Base-by-base conservation (phyloP, 92 coral and sea anemone species). In the Heteractis magnifica region DNA sequence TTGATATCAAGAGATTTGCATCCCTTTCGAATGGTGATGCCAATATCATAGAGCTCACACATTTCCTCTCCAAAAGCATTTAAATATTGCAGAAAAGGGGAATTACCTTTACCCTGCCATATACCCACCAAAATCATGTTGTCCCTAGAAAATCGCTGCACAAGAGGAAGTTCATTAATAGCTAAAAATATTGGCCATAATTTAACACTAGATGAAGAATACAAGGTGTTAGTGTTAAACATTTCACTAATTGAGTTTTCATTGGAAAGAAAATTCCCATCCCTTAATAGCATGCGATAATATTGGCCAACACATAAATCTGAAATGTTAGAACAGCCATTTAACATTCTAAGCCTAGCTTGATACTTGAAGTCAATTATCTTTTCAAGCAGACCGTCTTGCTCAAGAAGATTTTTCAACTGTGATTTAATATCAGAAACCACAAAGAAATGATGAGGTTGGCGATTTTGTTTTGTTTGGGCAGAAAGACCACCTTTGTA, bases 91-190 rank as follows among this genome's bases (percentile, higher is more conserved):
- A 50, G 64, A 84, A 82, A 89, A 9, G 85, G 81, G 52, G 89
- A 87, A 1, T 82, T 80, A 6, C 75, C 90, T 72, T 83, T 90
- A 50, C 90, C 90, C 84, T 83, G 90, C 90, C 90, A 90, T n/a
- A 90, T 87, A 9, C 93, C 90, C 26, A 56, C 86, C 68, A 90
- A 72, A 59, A 87, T 60, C 88, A 90, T 87, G 52, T 87, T 90
- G 5, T 87, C 84, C 71, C 88, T 84, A 13, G 88, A 79, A 62
- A 79, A 58, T 20, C 72, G 56, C 77, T 73, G 56, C 41, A 41
- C 48, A 44, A 65, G 75, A 6, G 90, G 88, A 4, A 90, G 21
- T 51, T 87, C 89, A 83, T 90, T 89, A 52, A 89, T 58, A 1
- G 86, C 89, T 14, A 89, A 65, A 49, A 85, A 79, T 10, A 89